phyloP scores from a whole-genome alignment of 2,113 vertebrate species.

The Illadopsis cleaveri region DNA sequence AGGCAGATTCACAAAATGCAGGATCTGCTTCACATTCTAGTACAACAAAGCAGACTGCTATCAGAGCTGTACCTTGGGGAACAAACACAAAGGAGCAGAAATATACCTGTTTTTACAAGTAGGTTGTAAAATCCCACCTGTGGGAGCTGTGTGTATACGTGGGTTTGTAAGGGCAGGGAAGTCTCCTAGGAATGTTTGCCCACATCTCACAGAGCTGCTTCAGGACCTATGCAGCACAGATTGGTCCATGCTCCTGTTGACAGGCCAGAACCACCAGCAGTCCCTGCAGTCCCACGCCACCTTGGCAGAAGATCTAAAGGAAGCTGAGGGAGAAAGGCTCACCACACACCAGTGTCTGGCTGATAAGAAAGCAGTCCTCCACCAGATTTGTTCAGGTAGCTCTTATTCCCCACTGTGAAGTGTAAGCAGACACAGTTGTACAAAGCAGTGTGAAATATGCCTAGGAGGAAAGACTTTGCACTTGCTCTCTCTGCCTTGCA shows the following conservation, averaged over 20 bases:
- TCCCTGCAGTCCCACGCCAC: not conserved
- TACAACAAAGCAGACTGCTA: not conserved
- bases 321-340: not conserved
- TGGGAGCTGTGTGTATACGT: not conserved
- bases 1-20: not conserved
- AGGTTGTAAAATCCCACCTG: not conserved
- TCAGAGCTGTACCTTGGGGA: not conserved
- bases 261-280: fast-evolving
- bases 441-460: not conserved
- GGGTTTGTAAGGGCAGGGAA: not conserved
- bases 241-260: fast-evolving
- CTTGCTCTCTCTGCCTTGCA: fast-evolving
- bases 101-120: not conserved
- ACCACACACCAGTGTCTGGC: not conserved
- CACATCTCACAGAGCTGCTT: fast-evolving
- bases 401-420: not conserved
- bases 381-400: not conserved
- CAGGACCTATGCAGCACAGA: not conserved
- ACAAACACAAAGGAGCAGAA: not conserved
- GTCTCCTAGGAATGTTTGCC: not conserved
- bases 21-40: not conserved
- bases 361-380: not conserved
- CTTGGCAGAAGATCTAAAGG: not conserved
- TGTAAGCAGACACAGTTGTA: not conserved
- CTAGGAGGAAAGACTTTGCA: not conserved